phyloP scores from a whole-genome alignment of 64 coral and sea anemone species.

The Platygyra sinensis region DNA sequence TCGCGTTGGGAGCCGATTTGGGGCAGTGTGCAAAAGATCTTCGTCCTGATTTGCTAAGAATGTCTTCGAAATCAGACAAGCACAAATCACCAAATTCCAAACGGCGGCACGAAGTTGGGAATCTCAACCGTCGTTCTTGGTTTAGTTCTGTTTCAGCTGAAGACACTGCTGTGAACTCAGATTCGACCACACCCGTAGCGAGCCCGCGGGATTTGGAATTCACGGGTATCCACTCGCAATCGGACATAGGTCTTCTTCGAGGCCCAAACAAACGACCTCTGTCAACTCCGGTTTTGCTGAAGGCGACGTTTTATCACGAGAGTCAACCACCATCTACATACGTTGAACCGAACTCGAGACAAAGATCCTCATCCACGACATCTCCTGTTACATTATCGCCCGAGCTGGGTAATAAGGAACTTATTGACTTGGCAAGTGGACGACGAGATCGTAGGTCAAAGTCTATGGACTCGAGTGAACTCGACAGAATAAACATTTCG shows the following conservation, averaged over 20 bases:
- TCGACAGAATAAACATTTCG: conserved; percentile 42
- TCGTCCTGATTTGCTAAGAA: conserved; percentile 29
- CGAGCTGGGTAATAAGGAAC: not conserved
- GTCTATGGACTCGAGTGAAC: conserved; percentile 43
- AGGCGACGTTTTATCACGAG: conserved; percentile 66
- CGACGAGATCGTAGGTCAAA: conserved; percentile 52
- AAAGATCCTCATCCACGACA: conserved; percentile 18
- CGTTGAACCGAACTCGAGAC: conserved; percentile 30
- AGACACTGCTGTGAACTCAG: conserved; percentile 19
- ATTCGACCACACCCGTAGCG: conserved; percentile 17
- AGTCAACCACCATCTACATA: conserved; percentile 53
- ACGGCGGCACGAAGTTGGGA: conserved; percentile 72
- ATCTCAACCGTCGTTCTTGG: conserved; percentile 63
- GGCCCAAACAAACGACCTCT: conserved; percentile 61
- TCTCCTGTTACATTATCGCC: not conserved
- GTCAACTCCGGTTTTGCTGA: conserved; percentile 83
- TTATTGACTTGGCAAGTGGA: conserved; percentile 45
- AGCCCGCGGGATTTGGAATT: conserved; percentile 61
- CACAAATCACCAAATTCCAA: conserved; percentile 67
- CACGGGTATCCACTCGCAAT: not conserved
- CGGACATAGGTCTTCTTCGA: conserved; percentile 20
- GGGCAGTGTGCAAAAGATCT: conserved; percentile 50
- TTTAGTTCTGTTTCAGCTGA: conserved; percentile 61
- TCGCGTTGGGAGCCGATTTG: conserved; percentile 67
- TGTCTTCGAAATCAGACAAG: conserved; percentile 44